These are phyloP conservation scores for Manis javanica DNA, from an alignment of 2,797 vertebrate species.

Conservation along the genomic window DNA sequence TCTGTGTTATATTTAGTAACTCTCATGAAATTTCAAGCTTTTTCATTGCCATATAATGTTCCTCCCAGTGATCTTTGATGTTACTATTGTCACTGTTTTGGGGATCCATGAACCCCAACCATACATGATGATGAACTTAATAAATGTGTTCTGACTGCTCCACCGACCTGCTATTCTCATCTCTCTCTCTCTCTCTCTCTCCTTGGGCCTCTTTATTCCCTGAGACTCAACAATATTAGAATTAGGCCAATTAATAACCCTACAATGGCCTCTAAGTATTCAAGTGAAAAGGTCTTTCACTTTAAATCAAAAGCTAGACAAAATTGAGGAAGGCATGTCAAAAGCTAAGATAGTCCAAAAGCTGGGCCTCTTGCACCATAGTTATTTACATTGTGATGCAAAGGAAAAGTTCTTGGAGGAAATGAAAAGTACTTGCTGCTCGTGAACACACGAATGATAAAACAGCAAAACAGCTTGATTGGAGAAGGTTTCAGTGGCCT, in stretches of 20 bases:
- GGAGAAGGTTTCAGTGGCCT: no score
- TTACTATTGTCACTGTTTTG: neutral
- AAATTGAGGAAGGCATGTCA: neutral
- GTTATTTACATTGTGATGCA: no score
- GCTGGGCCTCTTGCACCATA: neutral
- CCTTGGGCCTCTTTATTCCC: neutral
- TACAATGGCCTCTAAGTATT: neutral
- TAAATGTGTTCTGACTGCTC: neutral
- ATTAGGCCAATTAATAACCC: neutral
- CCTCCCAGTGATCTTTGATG: neutral
- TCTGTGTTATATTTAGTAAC: neutral
- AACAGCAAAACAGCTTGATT: no score
- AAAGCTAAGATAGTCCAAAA: neutral
- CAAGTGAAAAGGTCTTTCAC: neutral
- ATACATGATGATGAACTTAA: neutral
- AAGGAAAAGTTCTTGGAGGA: neutral
- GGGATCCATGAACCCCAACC: neutral
- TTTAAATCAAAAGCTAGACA: neutral
- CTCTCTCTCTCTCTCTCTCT: neutral
- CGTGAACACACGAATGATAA: no score
- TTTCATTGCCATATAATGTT: neutral
- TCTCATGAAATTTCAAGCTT: neutral
- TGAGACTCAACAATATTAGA: neutral
- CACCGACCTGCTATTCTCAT: fast-evolving
- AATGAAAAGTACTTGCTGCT: neutral